These are phyloP conservation scores for Columbina picui DNA, from an alignment of 2,113 vertebrate species.

Conservation along the genomic window DNA sequence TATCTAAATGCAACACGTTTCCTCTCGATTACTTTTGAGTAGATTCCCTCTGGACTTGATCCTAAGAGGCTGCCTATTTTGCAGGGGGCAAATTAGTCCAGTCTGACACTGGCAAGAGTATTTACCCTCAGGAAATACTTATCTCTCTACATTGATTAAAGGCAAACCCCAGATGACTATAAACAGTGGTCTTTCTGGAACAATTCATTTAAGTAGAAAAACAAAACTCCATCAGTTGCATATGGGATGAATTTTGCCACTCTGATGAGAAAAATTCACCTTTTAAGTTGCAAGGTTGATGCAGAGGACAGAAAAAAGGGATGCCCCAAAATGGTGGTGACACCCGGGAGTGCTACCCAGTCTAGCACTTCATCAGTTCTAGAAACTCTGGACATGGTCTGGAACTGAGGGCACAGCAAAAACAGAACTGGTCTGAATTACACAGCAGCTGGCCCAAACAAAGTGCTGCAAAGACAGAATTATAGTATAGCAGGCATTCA, in stretches of 20 bases:
- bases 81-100: neutral
- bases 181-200: neutral
- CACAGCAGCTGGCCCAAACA: neutral
- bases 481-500: neutral
- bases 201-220: neutral
- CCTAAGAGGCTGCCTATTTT: neutral
- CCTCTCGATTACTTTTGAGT: neutral
- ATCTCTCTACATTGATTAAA: neutral
- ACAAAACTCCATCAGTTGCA: neutral
- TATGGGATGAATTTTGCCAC: neutral
- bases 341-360: rapidly evolving
- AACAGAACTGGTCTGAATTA: neutral
- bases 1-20: rapidly evolving
- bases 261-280: neutral
- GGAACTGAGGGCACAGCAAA: neutral
- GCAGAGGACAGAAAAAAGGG: neutral
- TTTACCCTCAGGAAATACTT: neutral
- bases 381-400: neutral
- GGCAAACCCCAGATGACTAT: neutral
- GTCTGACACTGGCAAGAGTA: neutral
- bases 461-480: neutral
- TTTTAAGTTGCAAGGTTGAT: neutral
- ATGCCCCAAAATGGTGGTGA: rapidly evolving
- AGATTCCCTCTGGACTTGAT: neutral
- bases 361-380: neutral